Evolutionary conservation across 2,888 invertebrate genomes (phyloP).

Genomic region (Abrostola triplasia): DNA sequence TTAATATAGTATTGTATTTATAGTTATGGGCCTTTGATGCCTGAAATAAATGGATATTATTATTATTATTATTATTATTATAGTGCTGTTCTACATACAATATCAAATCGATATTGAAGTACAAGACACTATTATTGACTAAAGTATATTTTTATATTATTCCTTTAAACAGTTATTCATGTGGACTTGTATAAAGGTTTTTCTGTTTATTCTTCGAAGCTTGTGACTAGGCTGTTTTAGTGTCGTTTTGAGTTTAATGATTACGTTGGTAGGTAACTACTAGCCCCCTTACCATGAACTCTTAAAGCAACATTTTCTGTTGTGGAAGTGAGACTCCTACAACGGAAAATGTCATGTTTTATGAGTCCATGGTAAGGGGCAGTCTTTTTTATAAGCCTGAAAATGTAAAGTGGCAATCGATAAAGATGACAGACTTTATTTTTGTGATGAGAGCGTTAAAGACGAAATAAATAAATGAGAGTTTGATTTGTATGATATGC

Average conservation of each 20-base stretch:
- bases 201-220: background rate
- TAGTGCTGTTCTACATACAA: conserved; percentile 51
- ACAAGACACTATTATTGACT: conserved; percentile 33
- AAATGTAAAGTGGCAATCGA: background rate
- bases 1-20: no score
- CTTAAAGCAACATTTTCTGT: no score
- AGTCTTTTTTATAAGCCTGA: background rate
- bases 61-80: no score
- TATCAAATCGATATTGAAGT: conserved; percentile 44
- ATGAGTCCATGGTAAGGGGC: no score
- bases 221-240: background rate
- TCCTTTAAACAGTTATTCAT: conserved; percentile 13
- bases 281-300: no score
- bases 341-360: no score
- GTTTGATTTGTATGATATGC: background rate
- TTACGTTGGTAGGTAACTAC: no score
- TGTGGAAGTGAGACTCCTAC: no score
- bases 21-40: no score
- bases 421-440: no score
- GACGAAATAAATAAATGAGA: background rate
- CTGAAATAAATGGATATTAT: no score
- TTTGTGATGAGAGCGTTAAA: background rate
- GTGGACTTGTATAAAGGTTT: background rate
- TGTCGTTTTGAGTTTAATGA: background rate
- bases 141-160: conserved; percentile 28